Base-by-base conservation (phyloP, 2,113 vertebrate species). In the Etia nguti region DNA sequence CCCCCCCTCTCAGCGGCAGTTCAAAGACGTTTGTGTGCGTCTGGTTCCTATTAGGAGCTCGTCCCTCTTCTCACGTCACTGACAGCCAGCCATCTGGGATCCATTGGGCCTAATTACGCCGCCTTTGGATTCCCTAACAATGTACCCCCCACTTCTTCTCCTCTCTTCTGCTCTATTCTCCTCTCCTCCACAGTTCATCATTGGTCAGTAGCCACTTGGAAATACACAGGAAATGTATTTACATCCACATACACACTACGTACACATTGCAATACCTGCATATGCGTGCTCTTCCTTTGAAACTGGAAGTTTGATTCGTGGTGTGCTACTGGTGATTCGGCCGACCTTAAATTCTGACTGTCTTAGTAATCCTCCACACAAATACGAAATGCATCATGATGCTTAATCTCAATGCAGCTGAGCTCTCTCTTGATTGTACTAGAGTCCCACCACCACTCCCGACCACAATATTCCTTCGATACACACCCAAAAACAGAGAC, bases 31-130 rank as follows among this genome's bases (percentile, higher is more conserved):
- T 93, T 94, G 89, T 87, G 93, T 91, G 85, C 88, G 95, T 95
- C 95, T 96, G 96, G 94, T 95, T 96, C 95, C 94, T 94, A 96
- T 96, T 96, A 96, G 91, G 94, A 92, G 95, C 94, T 96, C 95
- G 96, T 96, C 95, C 95, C 94, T 96, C 96, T 96, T 96, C 95
- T 96, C 96, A 96, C 96, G 96, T 96, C 96, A 96, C 94, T 96
- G 96, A 96, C 96, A 96, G 96, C 95, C 94, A 94, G 93, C 94
- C 96, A 96, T 96, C 95, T 96, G 96, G 95, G 94, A 96, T 96
- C 95, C 95, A 96, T 96, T 96, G 93, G 92, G 93, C 93, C 94
- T 96, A 96, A 96, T 96, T 96, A 96, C 93, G 92, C 95, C 92
- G 95, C 94, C 94, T 96, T 95, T 95, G 94, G 94, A 95, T 96